A percentile compares a stretch with the other conserved stretches of the same genome.
These are phyloP conservation scores for Otis tarda DNA, from an alignment of 2,113 vertebrate species.

Conservation along the genomic window DNA sequence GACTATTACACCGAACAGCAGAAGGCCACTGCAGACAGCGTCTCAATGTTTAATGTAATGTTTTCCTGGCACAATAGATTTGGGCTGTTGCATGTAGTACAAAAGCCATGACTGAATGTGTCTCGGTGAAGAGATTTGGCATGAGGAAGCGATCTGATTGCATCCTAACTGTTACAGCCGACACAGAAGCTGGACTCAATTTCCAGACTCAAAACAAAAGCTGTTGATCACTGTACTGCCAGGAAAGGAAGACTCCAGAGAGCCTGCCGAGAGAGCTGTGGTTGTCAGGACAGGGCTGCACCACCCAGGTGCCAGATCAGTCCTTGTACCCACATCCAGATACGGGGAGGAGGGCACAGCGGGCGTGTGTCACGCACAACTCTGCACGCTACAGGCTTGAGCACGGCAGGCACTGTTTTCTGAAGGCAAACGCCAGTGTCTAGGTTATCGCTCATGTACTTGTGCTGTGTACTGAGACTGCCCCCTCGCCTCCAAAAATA, in stretches of 20 bases:
- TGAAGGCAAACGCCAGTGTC: not conserved
- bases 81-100: not conserved
- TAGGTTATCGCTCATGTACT: not conserved
- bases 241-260: not conserved
- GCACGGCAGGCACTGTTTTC: accelerated
- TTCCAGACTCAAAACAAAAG: not conserved
- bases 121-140: not conserved
- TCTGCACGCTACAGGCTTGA: not conserved
- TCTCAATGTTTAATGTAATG: not conserved
- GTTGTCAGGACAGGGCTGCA: not conserved
- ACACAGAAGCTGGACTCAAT: not conserved
- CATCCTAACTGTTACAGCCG: not conserved
- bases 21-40: not conserved
- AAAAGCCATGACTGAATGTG: not conserved
- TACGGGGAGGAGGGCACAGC: not conserved
- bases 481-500: not conserved
- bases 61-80: not conserved
- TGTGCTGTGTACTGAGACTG: not conserved
- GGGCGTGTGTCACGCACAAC: accelerated
- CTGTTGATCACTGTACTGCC: not conserved
- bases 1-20: accelerated
- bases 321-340: not conserved
- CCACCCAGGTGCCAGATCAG: accelerated
- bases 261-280: not conserved
- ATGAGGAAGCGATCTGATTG: not conserved